Base-by-base conservation (phyloP, 2,113 vertebrate genomes). In the Cichladusa arquata region DNA sequence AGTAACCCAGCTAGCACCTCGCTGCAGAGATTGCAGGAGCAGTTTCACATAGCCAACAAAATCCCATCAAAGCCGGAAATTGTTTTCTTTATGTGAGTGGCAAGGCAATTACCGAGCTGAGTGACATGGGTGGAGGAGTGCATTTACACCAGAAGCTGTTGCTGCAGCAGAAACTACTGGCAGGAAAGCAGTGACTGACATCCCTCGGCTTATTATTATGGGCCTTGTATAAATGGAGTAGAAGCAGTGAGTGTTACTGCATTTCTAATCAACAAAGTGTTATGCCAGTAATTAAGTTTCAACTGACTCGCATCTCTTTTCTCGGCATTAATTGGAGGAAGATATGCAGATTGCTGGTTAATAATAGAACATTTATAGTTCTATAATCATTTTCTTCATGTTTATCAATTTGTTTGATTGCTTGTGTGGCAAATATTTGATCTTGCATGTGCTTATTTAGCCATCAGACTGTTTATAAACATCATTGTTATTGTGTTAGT, bases 301-400 rank as follows among this genome's bases (percentile, higher is more conserved):
- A 84, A 93, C 95, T 84, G 95, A 96, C 96, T 98, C 6, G 12
- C 67, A 87, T 94, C 95, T 95, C 87, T 92, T 93, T 95, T 96
- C 81, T 95, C 94, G 89, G 90, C 95, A 97, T 97, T 98, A 98
- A 98, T 96, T 97, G 96, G 93, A 88, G 81, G 36, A 42, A 95
- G 93, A 95, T 91, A 97, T 96, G 97, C 95, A 97, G 95, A 97
- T 97, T 96, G 81, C 62, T 91, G 54, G 90, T 96, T 98, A 97
- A 98, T 98, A 97, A 98, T 96, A 97, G 96, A 97, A 97, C 95
- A 89, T 86, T 95, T 97, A 97, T 79, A 88, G 92, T 97, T 98
- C 96, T 97, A 82, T 89, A 97, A 97, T 98, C 74, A 74, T 93
- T 97, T 97, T 97, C 94, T 97, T 97, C 72, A 6, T 88, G 74